These are phyloP conservation scores for Orestias chungarensis DNA, from an alignment of 2,797 vertebrate species.

Conservation along the genomic window DNA sequence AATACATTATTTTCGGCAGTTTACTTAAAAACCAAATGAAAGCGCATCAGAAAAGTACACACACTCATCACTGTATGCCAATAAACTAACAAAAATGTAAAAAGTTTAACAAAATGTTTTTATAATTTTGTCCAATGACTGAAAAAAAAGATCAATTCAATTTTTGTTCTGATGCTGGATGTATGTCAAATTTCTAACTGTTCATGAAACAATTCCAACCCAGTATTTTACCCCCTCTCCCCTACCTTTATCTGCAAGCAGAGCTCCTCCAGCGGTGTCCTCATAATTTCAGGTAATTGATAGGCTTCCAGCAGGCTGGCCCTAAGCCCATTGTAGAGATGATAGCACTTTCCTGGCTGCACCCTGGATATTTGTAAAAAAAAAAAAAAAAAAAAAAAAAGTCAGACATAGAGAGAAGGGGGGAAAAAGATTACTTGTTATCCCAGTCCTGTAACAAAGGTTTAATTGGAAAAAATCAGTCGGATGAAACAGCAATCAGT, in stretches of 20 bases:
- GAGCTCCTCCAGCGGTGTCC: constrained; percentile 95
- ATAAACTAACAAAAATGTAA: too few relatives aligned
- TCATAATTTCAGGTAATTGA: constrained; percentile 95
- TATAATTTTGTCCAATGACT: too few relatives aligned
- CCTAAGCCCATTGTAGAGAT: constrained; percentile 93
- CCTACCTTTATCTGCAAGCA: constrained; percentile 97
- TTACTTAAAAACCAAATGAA: too few relatives aligned
- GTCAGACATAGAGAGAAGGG: not conserved
- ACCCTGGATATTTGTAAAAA: constrained; percentile 80
- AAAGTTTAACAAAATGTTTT: too few relatives aligned
- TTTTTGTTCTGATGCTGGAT: not conserved
- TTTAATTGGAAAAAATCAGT: constrained; percentile 53
- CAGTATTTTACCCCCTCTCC: constrained; percentile 15
- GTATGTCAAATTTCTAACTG: not conserved
- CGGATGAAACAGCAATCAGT: constrained; percentile 32
- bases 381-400: constrained; percentile 25
- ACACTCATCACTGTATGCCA: too few relatives aligned
- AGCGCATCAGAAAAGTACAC: too few relatives aligned
- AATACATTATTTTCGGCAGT: too few relatives aligned
- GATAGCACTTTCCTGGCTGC: constrained; percentile 94
- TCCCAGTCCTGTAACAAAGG: constrained; percentile 27
- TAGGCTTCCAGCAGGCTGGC: constrained; percentile 93
- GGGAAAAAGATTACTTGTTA: constrained; percentile 17
- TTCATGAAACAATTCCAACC: constrained; percentile 9
- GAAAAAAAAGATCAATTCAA: not conserved